Evolutionary conservation across 2,797 vertebrate genomes (phyloP), one percentile per base, ranked within the genome.

Genomic region (Mus spretus): DNA sequence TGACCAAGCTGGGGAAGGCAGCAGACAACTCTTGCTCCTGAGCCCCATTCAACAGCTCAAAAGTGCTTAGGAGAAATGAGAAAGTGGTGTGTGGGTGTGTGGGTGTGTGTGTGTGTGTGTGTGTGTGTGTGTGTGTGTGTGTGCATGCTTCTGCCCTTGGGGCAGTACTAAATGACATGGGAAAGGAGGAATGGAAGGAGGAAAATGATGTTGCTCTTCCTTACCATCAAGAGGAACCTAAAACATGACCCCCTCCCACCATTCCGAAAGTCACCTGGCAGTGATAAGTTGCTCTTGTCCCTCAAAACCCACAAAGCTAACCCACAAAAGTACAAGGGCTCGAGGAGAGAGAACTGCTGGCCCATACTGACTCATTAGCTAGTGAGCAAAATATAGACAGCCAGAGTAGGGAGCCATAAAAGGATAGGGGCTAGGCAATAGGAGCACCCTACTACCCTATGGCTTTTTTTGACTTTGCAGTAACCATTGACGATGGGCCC

Each of bases 21-120:
- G 91, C 0, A 75, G 59, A 85, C 88, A 90, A 88, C 67, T 89
- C 95, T 91, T 95, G 89, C 77, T 97, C 88, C 53, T 4, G 0
- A 86, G 53, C 63, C 89, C 88, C 74, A 61, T 74, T 95, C 67
- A 96, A 87, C 59, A 96, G 92, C 91, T 97, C 97, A 96, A 97
- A 96, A 96, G 95, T 97, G 92, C 96, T 97, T 97, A 95, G 89
- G 84, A 96, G 91, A 2, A 96, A 93, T 96, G 92, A 97, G 96
- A 94, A 63, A 95, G 50, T 91, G 5, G 93, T 74, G 55, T 96
- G 87, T 85, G n/a, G 92, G 47, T 47, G 9, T 47, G 47, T 47
- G 50, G 74, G 55, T 96, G 87, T 85, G n/a, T 92, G 50, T 50
- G 10, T 47, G 50, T 10, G 50, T 91, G 5, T 44, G 93, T 74